phyloP scores from a whole-genome alignment of 2,797 vertebrate species.

The Lacerta viridis region DNA sequence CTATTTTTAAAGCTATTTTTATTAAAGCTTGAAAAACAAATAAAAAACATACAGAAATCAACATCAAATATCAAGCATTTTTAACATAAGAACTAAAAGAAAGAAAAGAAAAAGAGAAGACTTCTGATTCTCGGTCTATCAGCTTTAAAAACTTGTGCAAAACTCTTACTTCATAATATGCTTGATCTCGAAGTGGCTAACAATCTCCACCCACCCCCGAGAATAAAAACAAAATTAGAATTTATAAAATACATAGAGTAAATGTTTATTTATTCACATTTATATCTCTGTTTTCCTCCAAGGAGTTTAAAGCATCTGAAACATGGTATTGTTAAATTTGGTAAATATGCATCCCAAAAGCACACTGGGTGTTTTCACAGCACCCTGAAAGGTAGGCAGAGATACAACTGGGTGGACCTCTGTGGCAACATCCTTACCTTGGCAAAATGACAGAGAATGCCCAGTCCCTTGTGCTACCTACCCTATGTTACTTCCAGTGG shows the following conservation, averaged over 20 bases:
- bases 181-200: background rate
- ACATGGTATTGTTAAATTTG: background rate
- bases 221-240: background rate
- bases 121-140: too few relatives aligned
- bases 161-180: too few relatives aligned
- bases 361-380: background rate
- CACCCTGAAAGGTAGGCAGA: background rate
- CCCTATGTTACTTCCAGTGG: background rate
- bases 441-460: background rate
- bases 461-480: background rate
- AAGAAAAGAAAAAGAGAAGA: too few relatives aligned
- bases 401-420: background rate
- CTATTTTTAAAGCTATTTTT: too few relatives aligned
- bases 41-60: too few relatives aligned
- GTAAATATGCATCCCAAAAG: background rate
- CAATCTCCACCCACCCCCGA: too few relatives aligned
- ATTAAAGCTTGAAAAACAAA: too few relatives aligned
- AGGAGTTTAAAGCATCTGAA: background rate
- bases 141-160: too few relatives aligned
- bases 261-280: background rate
- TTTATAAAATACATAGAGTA: background rate
- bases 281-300: background rate
- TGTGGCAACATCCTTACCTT: background rate
- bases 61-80: too few relatives aligned
- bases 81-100: too few relatives aligned